Conservation (phyloP, 2,797 vertebrate species). For the Vireo griseus region DNA sequence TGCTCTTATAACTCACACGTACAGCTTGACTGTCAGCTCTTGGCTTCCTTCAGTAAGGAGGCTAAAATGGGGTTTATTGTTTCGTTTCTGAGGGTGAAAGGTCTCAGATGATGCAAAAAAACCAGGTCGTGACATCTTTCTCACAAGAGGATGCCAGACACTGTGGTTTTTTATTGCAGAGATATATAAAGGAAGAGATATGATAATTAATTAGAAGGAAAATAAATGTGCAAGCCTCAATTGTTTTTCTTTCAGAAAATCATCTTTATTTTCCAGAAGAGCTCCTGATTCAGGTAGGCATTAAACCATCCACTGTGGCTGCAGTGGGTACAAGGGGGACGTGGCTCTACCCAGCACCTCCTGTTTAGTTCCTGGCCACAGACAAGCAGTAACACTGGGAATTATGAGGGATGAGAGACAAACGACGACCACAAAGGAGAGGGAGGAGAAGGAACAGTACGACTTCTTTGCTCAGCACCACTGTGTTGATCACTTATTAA, state of each 20-base stretch:
- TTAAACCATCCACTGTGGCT: background rate
- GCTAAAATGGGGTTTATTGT: background rate
- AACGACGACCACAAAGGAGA: background rate
- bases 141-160: background rate
- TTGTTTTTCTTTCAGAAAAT: background rate
- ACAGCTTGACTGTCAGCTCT: background rate
- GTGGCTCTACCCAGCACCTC: background rate
- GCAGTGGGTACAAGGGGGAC: rapidly evolving
- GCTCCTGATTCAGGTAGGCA: background rate
- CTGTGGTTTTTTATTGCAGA: background rate
- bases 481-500: background rate
- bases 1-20: background rate
- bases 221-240: background rate
- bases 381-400: background rate
- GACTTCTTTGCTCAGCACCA: background rate
- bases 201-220: background rate
- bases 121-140: background rate
- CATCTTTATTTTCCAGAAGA: background rate
- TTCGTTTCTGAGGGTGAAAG: background rate
- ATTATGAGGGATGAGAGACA: background rate
- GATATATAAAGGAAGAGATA: background rate
- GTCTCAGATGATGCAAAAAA: background rate
- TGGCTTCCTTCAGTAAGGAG: background rate
- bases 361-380: background rate
- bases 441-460: background rate